Percentiles rank a stretch among this genome's conserved stretches.
Conservation (phyloP, 1,140 invertebrate species). For the Agrilus planipennis region DNA sequence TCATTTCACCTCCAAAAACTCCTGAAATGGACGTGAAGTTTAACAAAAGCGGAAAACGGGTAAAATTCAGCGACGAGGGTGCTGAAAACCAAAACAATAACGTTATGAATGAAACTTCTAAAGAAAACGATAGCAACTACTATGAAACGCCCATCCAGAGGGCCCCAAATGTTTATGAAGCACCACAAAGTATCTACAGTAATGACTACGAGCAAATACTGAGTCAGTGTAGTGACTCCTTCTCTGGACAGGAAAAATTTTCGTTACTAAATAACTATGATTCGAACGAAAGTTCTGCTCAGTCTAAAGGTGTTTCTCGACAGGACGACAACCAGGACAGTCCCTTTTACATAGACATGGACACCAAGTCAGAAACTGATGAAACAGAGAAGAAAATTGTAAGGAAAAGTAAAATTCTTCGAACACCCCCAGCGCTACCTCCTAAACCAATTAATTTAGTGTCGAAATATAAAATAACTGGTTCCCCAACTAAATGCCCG, state of each 20-base stretch:
- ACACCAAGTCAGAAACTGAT: slow-evolving; percentile 19
- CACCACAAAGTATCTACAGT: slow-evolving; percentile 46
- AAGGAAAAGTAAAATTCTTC: slow-evolving; percentile 43
- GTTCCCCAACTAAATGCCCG: slow-evolving; percentile 11
- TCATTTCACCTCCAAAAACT: slow-evolving; percentile 31
- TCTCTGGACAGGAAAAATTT: no score
- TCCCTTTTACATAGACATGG: slow-evolving; percentile 38
- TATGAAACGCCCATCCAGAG: slow-evolving; percentile 34
- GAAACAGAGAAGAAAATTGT: slow-evolving; percentile 30
- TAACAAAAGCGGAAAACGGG: slow-evolving; percentile 25
- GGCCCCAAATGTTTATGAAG: slow-evolving; percentile 38
- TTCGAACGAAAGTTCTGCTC: no score
- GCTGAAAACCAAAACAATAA: slow-evolving; percentile 15
- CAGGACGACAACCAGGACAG: slow-evolving; percentile 21
- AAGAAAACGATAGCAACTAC: slow-evolving; percentile 20
- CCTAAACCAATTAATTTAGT: slow-evolving; percentile 55
- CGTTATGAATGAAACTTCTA: slow-evolving; percentile 17
- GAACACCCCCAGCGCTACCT: slow-evolving; percentile 53
- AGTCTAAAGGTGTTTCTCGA: slow-evolving; percentile 37
- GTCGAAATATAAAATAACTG: slow-evolving; percentile 43
- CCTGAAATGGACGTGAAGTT: slow-evolving; percentile 28
- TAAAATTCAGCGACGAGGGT: slow-evolving; percentile 30
- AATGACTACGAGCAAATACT: slow-evolving; percentile 50
- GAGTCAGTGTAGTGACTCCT: slow-evolving; percentile 37
- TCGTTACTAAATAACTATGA: no score